Evolutionary conservation across 2,888 invertebrate species (phyloP).

Genomic region (Noctua pronuba): DNA sequence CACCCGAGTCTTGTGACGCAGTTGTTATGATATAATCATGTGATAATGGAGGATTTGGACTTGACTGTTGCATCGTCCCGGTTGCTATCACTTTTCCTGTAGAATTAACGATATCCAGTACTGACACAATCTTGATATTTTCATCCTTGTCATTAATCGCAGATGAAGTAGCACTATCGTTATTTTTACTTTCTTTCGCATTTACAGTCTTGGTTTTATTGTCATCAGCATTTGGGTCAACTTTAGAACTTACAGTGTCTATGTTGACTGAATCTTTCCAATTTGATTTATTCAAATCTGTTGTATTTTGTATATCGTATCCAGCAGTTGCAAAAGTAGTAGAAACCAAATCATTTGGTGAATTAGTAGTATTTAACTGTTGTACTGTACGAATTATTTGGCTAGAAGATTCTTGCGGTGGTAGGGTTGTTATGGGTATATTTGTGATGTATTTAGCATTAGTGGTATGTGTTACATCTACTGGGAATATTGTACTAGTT

Average conservation of each 20-base stretch:
- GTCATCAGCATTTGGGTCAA: not conserved
- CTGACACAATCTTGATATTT: slow-evolving; percentile 11
- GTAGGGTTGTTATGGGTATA: not conserved
- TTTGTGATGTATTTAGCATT: not conserved
- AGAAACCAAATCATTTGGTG: not conserved
- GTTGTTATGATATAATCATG: slow-evolving; percentile 2
- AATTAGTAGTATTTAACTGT: not conserved
- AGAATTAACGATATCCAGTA: not conserved
- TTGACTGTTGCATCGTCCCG: not conserved
- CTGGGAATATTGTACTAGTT: slow-evolving; percentile 8
- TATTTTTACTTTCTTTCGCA: not conserved
- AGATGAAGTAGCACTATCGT: not conserved
- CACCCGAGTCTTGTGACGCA: not conserved
- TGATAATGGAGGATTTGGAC: slow-evolving; percentile 12
- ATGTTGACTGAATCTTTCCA: not conserved
- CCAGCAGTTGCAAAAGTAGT: not conserved
- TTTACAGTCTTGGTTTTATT: not conserved
- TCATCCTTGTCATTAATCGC: not conserved
- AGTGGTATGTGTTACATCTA: not conserved
- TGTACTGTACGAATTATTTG: not conserved
- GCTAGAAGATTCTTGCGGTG: not conserved
- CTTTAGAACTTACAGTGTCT: not conserved
- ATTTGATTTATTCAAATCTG: slow-evolving; percentile 5
- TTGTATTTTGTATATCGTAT: not conserved
- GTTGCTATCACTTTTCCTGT: not conserved